phyloP scores from a whole-genome alignment of 2,113 vertebrate species.

The Myotis brandtii region DNA sequence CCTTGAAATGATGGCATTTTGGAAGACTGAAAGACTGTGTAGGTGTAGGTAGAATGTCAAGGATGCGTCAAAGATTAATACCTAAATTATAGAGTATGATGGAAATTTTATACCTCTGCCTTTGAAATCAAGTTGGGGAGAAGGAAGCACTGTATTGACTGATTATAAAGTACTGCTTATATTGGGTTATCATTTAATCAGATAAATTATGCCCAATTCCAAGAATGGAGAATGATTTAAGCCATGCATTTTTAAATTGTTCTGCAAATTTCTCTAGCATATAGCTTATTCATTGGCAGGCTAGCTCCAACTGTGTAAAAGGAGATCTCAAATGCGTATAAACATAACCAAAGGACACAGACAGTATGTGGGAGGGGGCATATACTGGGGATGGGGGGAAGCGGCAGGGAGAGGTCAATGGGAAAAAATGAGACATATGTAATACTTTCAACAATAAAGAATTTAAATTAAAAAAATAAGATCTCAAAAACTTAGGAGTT shows the following conservation, averaged over 20 bases:
- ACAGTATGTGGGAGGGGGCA: too few species aligned
- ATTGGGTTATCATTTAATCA: slow-evolving; percentile 55
- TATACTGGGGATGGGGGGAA: too few species aligned
- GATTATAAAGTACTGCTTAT: slow-evolving; percentile 66
- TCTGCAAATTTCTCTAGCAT: not conserved
- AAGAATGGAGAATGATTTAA: slow-evolving; percentile 33
- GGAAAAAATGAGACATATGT: too few species aligned
- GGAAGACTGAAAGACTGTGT: slow-evolving; percentile 83
- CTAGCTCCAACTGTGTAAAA: not conserved
- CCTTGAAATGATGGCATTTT: slow-evolving; percentile 80
- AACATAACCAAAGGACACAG: too few species aligned
- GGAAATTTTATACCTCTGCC: slow-evolving; percentile 79
- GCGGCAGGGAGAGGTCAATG: too few species aligned
- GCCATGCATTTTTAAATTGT: slow-evolving; percentile 45
- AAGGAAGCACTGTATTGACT: slow-evolving; percentile 84
- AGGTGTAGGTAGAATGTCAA: slow-evolving; percentile 88
- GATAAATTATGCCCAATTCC: not conserved
- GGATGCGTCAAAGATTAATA: slow-evolving; percentile 89
- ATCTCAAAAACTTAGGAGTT: not conserved
- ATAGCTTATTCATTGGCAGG: slow-evolving; percentile 8
- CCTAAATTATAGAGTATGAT: slow-evolving; percentile 84
- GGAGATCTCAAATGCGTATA: not conserved
- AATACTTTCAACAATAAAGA: too few species aligned
- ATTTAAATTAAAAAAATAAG: not conserved
- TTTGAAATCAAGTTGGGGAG: slow-evolving; percentile 81